These are phyloP conservation scores for Passerina amoena DNA, from an alignment of 2,113 vertebrate genomes.

Conservation along the genomic window DNA sequence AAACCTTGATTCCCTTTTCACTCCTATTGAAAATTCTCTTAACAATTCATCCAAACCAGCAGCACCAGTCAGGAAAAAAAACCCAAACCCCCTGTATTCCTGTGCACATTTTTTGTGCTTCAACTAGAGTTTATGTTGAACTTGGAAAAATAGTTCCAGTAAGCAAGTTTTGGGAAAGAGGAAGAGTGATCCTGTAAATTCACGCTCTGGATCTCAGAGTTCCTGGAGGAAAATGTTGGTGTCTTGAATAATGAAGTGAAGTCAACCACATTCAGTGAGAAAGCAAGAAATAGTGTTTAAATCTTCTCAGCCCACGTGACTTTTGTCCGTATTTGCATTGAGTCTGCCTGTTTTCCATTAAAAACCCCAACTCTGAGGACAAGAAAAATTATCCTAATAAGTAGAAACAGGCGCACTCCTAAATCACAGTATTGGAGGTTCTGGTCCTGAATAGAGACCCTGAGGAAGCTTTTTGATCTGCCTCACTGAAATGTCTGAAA, in stretches of 20 bases:
- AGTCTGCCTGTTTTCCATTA: background rate
- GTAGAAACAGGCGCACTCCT: background rate
- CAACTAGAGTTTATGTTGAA: background rate
- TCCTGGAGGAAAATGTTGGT: background rate
- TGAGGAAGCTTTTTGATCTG: background rate
- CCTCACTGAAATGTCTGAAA: background rate
- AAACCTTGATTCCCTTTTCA: background rate
- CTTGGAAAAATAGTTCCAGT: background rate
- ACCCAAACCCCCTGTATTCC: background rate
- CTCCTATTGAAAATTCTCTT: background rate
- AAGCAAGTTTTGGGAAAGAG: background rate
- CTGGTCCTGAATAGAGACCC: background rate
- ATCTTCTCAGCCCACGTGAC: background rate
- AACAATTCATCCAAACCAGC: background rate
- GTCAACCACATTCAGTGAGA: background rate
- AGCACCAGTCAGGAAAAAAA: background rate
- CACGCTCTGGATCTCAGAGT: background rate
- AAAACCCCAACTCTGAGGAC: background rate
- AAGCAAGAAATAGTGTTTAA: background rate
- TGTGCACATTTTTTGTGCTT: background rate
- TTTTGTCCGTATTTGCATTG: background rate
- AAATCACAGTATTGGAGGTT: background rate
- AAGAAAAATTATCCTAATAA: background rate
- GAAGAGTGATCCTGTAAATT: background rate
- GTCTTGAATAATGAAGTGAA: background rate